Conservation (phyloP, 2,888 invertebrate genomes). For the Sinentomon sp. region DNA sequence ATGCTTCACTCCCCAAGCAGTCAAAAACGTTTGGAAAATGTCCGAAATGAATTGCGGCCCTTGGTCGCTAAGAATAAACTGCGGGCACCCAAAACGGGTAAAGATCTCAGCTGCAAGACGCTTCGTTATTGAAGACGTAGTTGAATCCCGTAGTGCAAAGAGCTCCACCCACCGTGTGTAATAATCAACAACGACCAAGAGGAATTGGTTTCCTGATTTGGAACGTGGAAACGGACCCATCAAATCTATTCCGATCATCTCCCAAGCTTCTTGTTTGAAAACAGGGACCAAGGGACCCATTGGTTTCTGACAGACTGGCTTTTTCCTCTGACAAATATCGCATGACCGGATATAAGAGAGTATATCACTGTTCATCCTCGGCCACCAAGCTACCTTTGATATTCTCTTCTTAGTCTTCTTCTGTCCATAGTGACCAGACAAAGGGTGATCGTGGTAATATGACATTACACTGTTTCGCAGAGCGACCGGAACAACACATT, state of each 20-base stretch:
- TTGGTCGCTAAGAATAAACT: conserved; percentile 9
- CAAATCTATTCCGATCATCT: conserved; percentile 9
- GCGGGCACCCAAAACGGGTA: conserved; percentile 11
- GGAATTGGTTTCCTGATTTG: conserved; percentile 3
- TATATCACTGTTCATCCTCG: conserved; percentile 1
- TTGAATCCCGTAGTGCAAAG: conserved; percentile 11
- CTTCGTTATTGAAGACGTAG: conserved; percentile 5
- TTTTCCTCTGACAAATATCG: conserved; percentile 1
- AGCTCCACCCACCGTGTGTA: conserved; percentile 12
- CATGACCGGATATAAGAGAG: conserved; percentile 2
- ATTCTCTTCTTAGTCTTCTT: conserved; percentile 4
- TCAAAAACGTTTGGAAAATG: conserved; percentile 6
- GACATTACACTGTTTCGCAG: neutral
- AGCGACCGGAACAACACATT: conserved; percentile 1
- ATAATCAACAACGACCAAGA: conserved; percentile 12
- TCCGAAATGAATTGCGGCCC: conserved; percentile 10
- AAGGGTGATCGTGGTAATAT: conserved; percentile 6
- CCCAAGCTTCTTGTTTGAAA: conserved; percentile 5
- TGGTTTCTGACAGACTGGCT: conserved; percentile 1
- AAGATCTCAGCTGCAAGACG: conserved; percentile 10
- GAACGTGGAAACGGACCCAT: conserved; percentile 8
- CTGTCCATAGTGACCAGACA: conserved; percentile 4
- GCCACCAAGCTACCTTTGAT: conserved; percentile 1
- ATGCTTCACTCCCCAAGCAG: conserved; percentile 9
- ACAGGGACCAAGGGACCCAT: conserved; percentile 6